These are phyloP conservation scores for Otocyon megalotis DNA, from an alignment of 2,113 vertebrate species.

Conservation along the genomic window DNA sequence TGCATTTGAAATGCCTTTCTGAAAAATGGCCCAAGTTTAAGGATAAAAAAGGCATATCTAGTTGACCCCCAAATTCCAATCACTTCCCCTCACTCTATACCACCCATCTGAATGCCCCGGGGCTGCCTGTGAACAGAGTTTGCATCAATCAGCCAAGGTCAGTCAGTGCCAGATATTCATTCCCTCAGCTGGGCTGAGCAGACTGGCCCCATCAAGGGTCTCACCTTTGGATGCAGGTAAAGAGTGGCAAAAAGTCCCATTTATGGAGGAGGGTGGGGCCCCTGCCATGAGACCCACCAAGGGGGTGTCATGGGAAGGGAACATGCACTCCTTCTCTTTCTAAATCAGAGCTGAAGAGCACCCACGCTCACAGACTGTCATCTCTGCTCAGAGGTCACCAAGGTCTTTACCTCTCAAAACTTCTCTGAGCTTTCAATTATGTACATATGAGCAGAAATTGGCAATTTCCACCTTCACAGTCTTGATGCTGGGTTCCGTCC, in stretches of 20 bases:
- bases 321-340: not conserved
- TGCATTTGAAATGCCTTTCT: not conserved
- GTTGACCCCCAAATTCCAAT: not conserved
- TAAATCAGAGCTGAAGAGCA: not conserved
- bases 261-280: rapidly evolving
- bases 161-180: not conserved
- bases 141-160: not conserved
- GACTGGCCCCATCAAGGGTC: not conserved
- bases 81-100: not conserved
- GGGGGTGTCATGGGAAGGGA: not conserved
- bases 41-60: not conserved
- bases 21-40: not conserved
- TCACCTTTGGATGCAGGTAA: not conserved
- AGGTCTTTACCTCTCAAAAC: not conserved
- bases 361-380: rapidly evolving
- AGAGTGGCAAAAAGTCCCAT: no score
- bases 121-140: not conserved
- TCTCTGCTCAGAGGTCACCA: not conserved
- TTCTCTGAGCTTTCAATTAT: not conserved
- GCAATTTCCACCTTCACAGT: not conserved
- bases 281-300: rapidly evolving
- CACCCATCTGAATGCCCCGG: not conserved
- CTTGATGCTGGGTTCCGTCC: not conserved
- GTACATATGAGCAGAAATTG: not conserved
- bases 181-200: not conserved